These are phyloP conservation scores for Sitobion miscanthi DNA, from an alignment of 1,140 invertebrate genomes.

Conservation along the genomic window DNA sequence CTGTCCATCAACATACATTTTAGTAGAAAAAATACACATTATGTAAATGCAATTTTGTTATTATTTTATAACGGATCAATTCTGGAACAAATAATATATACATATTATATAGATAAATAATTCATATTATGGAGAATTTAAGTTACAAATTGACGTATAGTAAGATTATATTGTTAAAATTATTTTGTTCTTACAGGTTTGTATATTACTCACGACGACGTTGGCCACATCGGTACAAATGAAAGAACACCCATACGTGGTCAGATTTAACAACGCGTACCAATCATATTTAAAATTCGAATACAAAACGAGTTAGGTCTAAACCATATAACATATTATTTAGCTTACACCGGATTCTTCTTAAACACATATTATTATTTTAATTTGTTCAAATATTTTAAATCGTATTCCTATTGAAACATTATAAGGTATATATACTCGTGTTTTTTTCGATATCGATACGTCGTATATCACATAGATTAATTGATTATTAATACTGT, in stretches of 20 bases:
- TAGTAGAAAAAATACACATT: not conserved
- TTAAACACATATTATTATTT: too few species aligned
- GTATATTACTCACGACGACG: not conserved
- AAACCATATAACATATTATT: too few species aligned
- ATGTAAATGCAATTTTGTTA: not conserved
- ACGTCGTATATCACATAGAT: not conserved
- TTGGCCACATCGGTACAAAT: not conserved
- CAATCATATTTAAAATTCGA: not conserved
- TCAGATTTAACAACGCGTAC: not conserved
- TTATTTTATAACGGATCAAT: not conserved
- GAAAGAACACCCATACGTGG: not conserved
- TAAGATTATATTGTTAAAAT: not conserved
- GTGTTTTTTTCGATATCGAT: not conserved
- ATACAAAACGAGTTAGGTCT: not conserved
- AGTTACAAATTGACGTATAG: not conserved
- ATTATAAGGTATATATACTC: not conserved
- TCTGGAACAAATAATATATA: not conserved
- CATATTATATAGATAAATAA: too few species aligned
- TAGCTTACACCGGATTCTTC: not conserved
- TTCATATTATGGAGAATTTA: not conserved
- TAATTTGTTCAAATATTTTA: too few species aligned
- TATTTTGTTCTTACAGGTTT: not conserved
- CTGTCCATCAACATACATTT: too few species aligned
- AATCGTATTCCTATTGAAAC: too few species aligned
- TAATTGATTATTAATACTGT: not conserved